A percentile compares a stretch with the other conserved stretches of the same genome.
phyloP scores from a whole-genome alignment of 2,888 invertebrate genomes.

The Athalia circularis region DNA sequence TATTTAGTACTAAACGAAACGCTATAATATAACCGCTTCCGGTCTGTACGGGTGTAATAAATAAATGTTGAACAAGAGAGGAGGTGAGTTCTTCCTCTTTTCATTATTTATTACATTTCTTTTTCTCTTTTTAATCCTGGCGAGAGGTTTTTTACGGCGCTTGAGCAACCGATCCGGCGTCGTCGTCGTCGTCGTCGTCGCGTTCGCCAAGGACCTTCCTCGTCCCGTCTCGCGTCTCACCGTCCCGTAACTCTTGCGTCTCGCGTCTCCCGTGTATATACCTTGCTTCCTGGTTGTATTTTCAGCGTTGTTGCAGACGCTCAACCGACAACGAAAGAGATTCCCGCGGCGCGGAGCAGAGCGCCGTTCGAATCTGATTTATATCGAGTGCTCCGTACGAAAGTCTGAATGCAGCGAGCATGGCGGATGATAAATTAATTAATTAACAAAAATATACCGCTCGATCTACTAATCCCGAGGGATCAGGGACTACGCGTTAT shows the following conservation, averaged over 20 bases:
- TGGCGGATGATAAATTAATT: too few species aligned
- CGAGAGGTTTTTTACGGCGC: slow-evolving; percentile 5
- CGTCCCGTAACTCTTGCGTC: background rate
- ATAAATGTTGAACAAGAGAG: too few species aligned
- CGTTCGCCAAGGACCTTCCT: slow-evolving; percentile 43
- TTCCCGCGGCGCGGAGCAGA: background rate
- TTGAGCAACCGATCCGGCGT: slow-evolving; percentile 17
- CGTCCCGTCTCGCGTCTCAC: slow-evolving; percentile 27
- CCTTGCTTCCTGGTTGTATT: slow-evolving; percentile 35
- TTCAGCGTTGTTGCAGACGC: slow-evolving; percentile 9
- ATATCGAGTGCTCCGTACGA: too few species aligned
- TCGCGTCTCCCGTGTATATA: background rate
- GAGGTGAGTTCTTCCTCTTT: too few species aligned
- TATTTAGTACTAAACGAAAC: too few species aligned
- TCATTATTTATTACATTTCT: too few species aligned
- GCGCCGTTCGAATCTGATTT: background rate
- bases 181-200: background rate
- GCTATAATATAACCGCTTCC: too few species aligned
- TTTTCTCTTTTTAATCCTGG: slow-evolving; percentile 3
- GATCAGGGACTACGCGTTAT: too few species aligned
- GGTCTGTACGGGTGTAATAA: background rate
- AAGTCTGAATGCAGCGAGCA: too few species aligned
- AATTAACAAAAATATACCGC: too few species aligned
- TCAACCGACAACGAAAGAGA: background rate
- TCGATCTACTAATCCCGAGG: too few species aligned